Evolutionary conservation across 2,888 invertebrate genomes (phyloP), one percentile per base, ranked within the genome.

Genomic region (Linnaemya vulpina): DNA sequence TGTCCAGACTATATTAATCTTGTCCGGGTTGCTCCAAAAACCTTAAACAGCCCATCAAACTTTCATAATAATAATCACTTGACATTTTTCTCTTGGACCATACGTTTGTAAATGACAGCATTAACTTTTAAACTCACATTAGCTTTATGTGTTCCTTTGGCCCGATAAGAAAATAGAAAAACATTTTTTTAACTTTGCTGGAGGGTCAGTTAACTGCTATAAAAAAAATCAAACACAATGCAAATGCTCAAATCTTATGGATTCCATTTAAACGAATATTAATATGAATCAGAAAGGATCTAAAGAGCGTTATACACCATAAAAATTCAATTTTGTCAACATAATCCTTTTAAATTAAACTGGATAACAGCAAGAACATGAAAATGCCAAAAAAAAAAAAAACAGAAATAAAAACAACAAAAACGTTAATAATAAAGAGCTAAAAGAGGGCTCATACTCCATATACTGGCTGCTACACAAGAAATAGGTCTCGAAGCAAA

Each of bases 311-410:
- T 80, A 71, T 17, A 75, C 25, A 46, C 58, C 76, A 84, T 80
- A 84, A 76, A 75, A 84, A 81, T 81, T 84, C 84, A 76, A 83
- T 79, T 70, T 68, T 63, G 20, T 63, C 58, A 22, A 25, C 43
- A 74, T 79, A 79, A 79, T 79, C 74, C 79, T 62, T 68, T 62
- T 38, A 78, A 79, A 83, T 78, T 71, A 67, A 78, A 22, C 65
- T 49, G 65, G 71, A 73, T 67, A 78, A 46, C 30, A 73, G 49
- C n/a, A 53, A 46, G n/a, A 58, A 38, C 60, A 63, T 35, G n/a
- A 0, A 30, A 20, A 25, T 30, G 60, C 10, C 30, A 51, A 51
- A 20, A 67, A 51, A 25, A 62, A 5, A 60, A 40, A 25, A n/a
- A n/a, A n/a, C n/a, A n/a, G n/a, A n/a, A 2, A 30, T 5, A 62